These are phyloP conservation scores for Rhinatrema bivittatum DNA, from an alignment of 2,797 vertebrate genomes.

Conservation along the genomic window DNA sequence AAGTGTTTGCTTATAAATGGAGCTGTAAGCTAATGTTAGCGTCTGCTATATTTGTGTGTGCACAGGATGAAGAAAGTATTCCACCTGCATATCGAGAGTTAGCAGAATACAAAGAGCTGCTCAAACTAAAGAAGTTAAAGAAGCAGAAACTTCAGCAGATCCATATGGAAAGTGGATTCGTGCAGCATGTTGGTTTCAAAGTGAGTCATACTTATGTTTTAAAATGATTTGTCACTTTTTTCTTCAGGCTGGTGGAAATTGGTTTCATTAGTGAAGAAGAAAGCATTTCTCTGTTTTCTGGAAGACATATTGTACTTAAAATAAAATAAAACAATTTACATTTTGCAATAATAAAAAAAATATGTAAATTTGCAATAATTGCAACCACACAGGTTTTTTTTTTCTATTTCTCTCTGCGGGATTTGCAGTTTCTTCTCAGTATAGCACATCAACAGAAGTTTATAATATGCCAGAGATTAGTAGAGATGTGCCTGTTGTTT, in stretches of 20 bases:
- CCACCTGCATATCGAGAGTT: constrained; percentile 72
- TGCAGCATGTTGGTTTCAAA: constrained; percentile 86
- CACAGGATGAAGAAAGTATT: constrained; percentile 86
- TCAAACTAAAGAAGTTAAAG: constrained; percentile 89
- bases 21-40: too few relatives aligned
- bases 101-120: constrained; percentile 91
- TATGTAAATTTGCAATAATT: too few relatives aligned
- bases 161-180: constrained; percentile 73
- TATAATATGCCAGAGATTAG: too few relatives aligned
- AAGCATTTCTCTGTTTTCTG: background rate
- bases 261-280: background rate
- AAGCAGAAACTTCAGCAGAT: constrained; percentile 87
- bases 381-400: too few relatives aligned
- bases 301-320: background rate
- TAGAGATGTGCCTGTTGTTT: too few relatives aligned
- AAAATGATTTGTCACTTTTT: background rate
- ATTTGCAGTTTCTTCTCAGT: too few relatives aligned
- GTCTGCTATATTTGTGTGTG: too few relatives aligned
- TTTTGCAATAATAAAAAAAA: too few relatives aligned
- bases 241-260: background rate
- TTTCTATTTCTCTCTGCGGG: too few relatives aligned
- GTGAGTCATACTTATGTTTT: constrained; percentile 46
- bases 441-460: too few relatives aligned
- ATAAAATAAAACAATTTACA: too few relatives aligned
- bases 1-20: too few relatives aligned